Evolutionary conservation across 2,797 vertebrate genomes (phyloP).

Genomic region (Labeo calbasu): DNA sequence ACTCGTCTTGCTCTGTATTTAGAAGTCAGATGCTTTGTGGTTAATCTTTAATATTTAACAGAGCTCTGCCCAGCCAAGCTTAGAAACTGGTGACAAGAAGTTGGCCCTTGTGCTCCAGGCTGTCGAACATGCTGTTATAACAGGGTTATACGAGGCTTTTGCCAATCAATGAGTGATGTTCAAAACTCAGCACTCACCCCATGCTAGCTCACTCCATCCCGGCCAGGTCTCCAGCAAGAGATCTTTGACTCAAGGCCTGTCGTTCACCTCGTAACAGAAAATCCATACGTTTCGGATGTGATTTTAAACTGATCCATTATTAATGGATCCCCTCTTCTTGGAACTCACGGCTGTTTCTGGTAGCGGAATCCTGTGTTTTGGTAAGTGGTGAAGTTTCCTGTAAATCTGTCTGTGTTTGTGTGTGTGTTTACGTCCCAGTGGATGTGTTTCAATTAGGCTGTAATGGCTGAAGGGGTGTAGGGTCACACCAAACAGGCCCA

Average conservation of each 20-base stretch:
- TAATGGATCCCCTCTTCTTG: constrained; percentile 63
- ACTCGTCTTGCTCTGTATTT: constrained; percentile 66
- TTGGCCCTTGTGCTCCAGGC: constrained; percentile 28
- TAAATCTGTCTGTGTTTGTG: constrained; percentile 60
- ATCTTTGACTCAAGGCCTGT: constrained; percentile 55
- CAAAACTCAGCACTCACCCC: constrained; percentile 57
- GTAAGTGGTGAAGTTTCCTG: constrained; percentile 64
- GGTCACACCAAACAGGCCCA: constrained; percentile 59
- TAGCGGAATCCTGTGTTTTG: constrained; percentile 55
- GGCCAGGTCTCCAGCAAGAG: constrained; percentile 45
- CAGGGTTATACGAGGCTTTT: constrained; percentile 42
- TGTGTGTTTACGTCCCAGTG: constrained; percentile 60
- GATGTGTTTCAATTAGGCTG: constrained; percentile 57
- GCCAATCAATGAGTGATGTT: constrained; percentile 59
- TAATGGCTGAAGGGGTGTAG: constrained; percentile 60
- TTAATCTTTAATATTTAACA: constrained; percentile 55
- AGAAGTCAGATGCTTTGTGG: constrained; percentile 48
- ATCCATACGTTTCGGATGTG: constrained; percentile 59
- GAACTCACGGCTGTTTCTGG: constrained; percentile 59
- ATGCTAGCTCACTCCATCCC: constrained; percentile 5
- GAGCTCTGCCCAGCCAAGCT: constrained; percentile 31
- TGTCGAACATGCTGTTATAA: constrained; percentile 54
- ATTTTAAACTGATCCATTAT: constrained; percentile 65
- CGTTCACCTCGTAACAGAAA: constrained; percentile 55
- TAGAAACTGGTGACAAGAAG: constrained; percentile 46